phyloP scores from a whole-genome alignment of 2,113 vertebrate genomes.

The Hipposideros armiger region DNA sequence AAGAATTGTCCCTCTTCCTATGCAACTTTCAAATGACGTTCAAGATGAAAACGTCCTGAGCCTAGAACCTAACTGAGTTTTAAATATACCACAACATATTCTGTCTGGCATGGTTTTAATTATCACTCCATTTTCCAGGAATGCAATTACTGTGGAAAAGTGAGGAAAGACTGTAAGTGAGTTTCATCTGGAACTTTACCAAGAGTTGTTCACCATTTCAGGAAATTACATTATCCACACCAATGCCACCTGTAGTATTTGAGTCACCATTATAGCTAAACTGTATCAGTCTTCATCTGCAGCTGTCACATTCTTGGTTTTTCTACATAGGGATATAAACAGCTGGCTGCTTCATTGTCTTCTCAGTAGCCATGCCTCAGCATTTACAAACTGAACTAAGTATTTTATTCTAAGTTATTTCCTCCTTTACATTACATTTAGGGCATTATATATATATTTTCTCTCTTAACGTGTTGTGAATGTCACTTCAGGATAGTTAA shows the following conservation, averaged over 20 bases:
- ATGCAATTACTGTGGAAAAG: conserved; percentile 42
- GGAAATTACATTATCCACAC: conserved; percentile 27
- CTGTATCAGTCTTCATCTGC: neutral
- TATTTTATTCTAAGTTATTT: conserved; percentile 29
- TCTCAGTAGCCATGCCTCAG: neutral
- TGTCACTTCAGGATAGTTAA: conserved; percentile 35
- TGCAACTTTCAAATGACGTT: conserved; percentile 41
- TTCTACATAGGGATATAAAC: neutral
- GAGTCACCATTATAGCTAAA: neutral
- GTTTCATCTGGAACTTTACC: conserved; percentile 39
- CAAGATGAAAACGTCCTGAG: conserved; percentile 46
- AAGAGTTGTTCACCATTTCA: conserved; percentile 33
- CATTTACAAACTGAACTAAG: neutral
- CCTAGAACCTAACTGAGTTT: conserved; percentile 36
- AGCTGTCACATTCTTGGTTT: neutral
- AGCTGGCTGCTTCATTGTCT: neutral
- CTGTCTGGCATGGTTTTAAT: conserved; percentile 54
- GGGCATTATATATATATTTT: neutral
- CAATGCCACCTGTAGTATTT: neutral
- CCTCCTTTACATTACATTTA: conserved; percentile 33
- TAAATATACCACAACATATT: conserved; percentile 48
- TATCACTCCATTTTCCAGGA: conserved; percentile 59
- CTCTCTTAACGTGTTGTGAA: neutral
- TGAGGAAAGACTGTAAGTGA: neutral
- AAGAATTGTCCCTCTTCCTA: neutral